Evolutionary conservation across 2,888 invertebrate species (phyloP), one percentile per base, ranked within the genome.

Genomic region (Agrenia bidenticulata): DNA sequence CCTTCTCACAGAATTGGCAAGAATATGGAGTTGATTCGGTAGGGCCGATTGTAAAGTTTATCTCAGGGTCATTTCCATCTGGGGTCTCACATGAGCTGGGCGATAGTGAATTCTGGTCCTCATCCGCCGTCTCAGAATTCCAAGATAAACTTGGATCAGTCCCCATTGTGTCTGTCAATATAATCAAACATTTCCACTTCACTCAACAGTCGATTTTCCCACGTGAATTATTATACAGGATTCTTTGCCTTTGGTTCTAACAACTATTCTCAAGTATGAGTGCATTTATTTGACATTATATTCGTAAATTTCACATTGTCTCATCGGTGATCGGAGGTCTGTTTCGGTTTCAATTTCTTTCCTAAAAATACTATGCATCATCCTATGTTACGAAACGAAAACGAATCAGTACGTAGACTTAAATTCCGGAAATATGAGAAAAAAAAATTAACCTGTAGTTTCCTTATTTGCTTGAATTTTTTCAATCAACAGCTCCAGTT

Each of bases 1-100:
- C 90, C 81, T 92, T 90, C 79, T 93, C 90, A 83, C 94, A 94
- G 83, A 90, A 93, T 81, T 90, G 90, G 82, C 93, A 94, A 79
- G 89, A 88, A 84, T 92, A 91, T 69, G 92, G 92, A 73, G 92
- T 89, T 80, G 86, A 84, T 77, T 88, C 88, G 21, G 87, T 87
- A 70, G 86, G 85, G 54, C 87, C 87, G 74, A 87, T 84, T 24
- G 86, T 87, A 81, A 84, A 87, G 56, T 85, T 84, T 53, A 87
- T 83, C 69, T 85, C 80, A 26, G 83, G 83, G 76, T 87, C 88
- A 51, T 84, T 84, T 75, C 85, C 85, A 64, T 85, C 86, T 64
- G 87, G 86, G 54, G 87, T 87, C 64, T 87, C 85, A 78, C 83
- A 84, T 26, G 84, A 84, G 53, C 81, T 82, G 57, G 82, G 81